A percentile compares a stretch with the other conserved stretches of the same genome.
phyloP scores from a whole-genome alignment of 2,888 invertebrate genomes.

The Coenonympha glycerion region DNA sequence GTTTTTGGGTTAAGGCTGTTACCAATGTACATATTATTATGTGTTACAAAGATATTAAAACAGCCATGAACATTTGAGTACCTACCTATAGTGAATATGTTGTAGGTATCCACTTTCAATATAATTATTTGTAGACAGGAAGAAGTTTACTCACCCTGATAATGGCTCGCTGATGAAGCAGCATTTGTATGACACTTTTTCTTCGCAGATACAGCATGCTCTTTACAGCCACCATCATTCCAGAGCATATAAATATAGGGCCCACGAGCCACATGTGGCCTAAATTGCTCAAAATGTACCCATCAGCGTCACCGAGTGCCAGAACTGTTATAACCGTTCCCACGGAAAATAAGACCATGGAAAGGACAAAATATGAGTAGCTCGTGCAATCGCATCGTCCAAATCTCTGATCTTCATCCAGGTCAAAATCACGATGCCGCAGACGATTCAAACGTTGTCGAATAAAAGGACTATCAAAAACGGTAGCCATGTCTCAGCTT shows the following conservation, averaged over 20 bases:
- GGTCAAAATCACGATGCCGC: constrained; percentile 75
- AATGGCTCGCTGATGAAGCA: constrained; percentile 78
- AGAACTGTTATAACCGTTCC: constrained; percentile 79
- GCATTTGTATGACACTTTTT: constrained; percentile 80
- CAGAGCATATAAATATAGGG: constrained; percentile 80
- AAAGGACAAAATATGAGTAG: constrained; percentile 79
- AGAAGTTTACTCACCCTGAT: constrained; percentile 73
- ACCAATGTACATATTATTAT: too few species aligned
- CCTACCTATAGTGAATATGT: too few species aligned
- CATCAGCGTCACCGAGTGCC: constrained; percentile 78
- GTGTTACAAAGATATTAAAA: too few species aligned
- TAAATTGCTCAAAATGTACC: constrained; percentile 76
- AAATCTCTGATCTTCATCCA: constrained; percentile 77
- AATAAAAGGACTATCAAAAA: constrained; percentile 78
- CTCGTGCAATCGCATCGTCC: constrained; percentile 80
- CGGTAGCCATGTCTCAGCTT: constrained; percentile 74
- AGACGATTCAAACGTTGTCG: constrained; percentile 77
- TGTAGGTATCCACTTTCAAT: too few species aligned
- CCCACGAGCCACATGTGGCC: constrained; percentile 82
- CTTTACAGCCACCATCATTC: constrained; percentile 81
- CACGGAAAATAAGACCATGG: constrained; percentile 78
- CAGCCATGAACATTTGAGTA: too few species aligned
- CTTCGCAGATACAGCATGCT: constrained; percentile 79
- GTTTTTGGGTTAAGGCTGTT: constrained; percentile 31
- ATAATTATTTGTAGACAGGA: too few species aligned